Evolutionary conservation across 1,140 invertebrate genomes (phyloP).

Genomic region (Zaprionus lachaisei): DNA sequence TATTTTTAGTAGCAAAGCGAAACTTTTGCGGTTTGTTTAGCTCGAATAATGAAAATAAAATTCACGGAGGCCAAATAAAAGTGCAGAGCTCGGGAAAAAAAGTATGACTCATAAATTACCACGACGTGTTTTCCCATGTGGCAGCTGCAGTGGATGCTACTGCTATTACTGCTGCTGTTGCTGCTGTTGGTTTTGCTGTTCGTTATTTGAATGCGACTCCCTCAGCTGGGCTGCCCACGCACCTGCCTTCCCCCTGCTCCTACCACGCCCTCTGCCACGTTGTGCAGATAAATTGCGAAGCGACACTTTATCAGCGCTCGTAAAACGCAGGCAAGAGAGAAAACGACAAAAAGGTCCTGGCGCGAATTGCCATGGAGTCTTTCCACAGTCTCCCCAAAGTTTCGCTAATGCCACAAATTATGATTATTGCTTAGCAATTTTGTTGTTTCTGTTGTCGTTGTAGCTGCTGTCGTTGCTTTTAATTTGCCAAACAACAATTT

Average conservation of each 20-base stretch:
- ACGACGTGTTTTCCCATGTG: slow-evolving; percentile 63
- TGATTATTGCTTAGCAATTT: slow-evolving; percentile 79
- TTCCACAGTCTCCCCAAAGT: background rate
- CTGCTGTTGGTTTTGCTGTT: slow-evolving; percentile 5
- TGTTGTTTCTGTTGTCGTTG: background rate
- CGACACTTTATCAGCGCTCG: slow-evolving; percentile 51
- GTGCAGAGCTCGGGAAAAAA: slow-evolving; percentile 43
- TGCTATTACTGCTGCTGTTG: background rate
- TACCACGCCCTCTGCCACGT: background rate
- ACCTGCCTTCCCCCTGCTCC: background rate
- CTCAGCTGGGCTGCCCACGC: background rate
- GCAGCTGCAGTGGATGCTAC: slow-evolving; percentile 55
- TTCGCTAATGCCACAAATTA: slow-evolving; percentile 72
- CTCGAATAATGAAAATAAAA: slow-evolving; percentile 61
- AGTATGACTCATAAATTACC: slow-evolving; percentile 78
- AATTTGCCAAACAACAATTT: slow-evolving; percentile 54
- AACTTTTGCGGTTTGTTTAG: slow-evolving; percentile 68
- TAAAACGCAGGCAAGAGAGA: slow-evolving; percentile 29
- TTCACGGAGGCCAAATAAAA: slow-evolving; percentile 43
- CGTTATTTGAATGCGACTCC: slow-evolving; percentile 33
- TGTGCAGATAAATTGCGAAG: slow-evolving; percentile 43
- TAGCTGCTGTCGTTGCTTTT: slow-evolving; percentile 38
- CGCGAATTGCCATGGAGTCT: background rate
- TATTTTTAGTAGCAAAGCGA: slow-evolving; percentile 41
- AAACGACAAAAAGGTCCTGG: slow-evolving; percentile 14